Conservation (phyloP, 2,797 vertebrate genomes). For the Gambelia wislizenii region DNA sequence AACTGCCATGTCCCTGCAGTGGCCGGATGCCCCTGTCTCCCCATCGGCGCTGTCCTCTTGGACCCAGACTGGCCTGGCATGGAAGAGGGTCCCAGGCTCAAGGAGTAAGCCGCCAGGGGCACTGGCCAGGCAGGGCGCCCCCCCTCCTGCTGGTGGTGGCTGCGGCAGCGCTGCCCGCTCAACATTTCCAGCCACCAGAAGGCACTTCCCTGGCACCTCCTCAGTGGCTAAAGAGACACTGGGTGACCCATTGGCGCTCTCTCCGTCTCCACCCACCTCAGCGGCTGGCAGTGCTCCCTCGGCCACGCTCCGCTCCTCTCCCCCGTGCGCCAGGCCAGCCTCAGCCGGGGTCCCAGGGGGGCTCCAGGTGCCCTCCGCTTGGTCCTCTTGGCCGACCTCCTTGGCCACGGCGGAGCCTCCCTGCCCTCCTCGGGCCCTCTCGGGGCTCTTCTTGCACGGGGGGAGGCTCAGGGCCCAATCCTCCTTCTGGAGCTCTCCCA, state of each 20-base stretch:
- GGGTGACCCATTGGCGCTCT: neutral
- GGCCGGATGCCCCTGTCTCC: slow-evolving; percentile 52
- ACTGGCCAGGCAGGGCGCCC: neutral
- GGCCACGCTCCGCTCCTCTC: neutral
- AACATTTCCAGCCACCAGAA: neutral
- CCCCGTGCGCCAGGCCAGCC: neutral
- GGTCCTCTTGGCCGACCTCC: too few species aligned
- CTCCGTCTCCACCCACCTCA: neutral
- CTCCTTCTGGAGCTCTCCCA: slow-evolving; percentile 40
- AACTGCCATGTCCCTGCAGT: slow-evolving; percentile 47
- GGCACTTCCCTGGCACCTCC: accelerated
- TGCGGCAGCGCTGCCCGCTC: slow-evolving; percentile 72
- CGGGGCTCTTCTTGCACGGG: too few species aligned
- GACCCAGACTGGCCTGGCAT: slow-evolving; percentile 73
- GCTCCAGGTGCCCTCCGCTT: too few species aligned
- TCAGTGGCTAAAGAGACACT: too few species aligned
- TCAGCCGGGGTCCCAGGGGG: too few species aligned
- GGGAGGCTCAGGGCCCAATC: slow-evolving; percentile 35
- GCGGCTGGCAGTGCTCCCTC: neutral
- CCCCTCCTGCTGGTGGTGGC: slow-evolving; percentile 1
- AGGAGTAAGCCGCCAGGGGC: slow-evolving; percentile 51
- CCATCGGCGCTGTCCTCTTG: slow-evolving; percentile 68
- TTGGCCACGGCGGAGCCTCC: neutral
- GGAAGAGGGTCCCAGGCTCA: slow-evolving; percentile 69
- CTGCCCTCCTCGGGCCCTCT: neutral